Evolutionary conservation across 2,888 invertebrate species (phyloP), one percentile per base, ranked within the genome.

Genomic region (Marasmarcha lunaedactyla): DNA sequence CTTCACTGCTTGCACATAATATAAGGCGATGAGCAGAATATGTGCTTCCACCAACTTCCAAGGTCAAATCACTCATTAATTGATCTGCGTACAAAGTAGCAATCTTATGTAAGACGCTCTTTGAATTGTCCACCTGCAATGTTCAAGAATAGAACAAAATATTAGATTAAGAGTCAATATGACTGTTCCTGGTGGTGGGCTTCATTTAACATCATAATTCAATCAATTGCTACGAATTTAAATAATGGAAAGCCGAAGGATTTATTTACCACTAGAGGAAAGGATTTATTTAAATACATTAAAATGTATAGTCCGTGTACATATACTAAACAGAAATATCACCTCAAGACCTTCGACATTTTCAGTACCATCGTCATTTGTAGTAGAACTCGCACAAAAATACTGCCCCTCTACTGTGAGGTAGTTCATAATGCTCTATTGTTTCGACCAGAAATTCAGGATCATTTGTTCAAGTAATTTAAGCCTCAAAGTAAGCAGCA

Each of bases 1-100:
- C 97, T 79, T 97, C 97, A 71, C 96, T 96, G 51, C 93, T 94
- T 40, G 95, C 94, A 73, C 95, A 95, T 2, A 97, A 85, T 55
- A 97, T 95, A 5, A 97, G 88, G 45, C 95, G 87, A 72, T 97
- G 97, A 1, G 95, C 93, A 0, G 94, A 92, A 72, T 93, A 96
- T 42, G 90, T 89, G 35, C 89, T 86, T 1, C 90, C 90, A 2
- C 92, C 93, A 15, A 97, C 95, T 45, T 93, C 89, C 34, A 97
- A 73, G 30, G 89, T 89, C 40, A 97, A 89, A 69, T 97, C 97
- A 54, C 94, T 94, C 91, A 97, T 93, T 54, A 94, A 77, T 55
- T 92, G 90, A 49, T 94, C 93, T 0, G 91, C 90, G 69, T 94
- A 95, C 1, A 96, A 71, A 12, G 89, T 90, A 3, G 92, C 92